Base-by-base conservation (phyloP, 2,888 invertebrate genomes). In the Xanthorhoe spadicearia region DNA sequence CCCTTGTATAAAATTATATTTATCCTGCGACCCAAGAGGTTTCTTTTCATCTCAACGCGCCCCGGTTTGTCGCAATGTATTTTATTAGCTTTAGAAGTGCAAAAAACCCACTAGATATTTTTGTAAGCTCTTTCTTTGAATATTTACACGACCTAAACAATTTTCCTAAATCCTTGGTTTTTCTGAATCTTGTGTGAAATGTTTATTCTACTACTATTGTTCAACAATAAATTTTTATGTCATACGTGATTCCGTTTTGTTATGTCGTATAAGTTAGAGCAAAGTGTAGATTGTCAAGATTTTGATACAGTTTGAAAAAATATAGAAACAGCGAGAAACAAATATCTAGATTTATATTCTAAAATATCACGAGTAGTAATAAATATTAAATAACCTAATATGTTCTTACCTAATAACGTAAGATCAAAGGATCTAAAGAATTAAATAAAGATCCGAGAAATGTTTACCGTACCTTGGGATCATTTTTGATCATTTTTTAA, bases 1-100 rank as follows among this genome's bases (percentile, higher is more conserved):
- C 53, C 60, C 58, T 64, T 69, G 66, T 68, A 68, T 69, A 64
- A 73, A 71, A 69, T 73, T 73, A 71, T 73, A 70, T 73, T 73
- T 71, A 70, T 61, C 50, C 52, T 15, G 46, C 28, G 23, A 65
- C 70, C 54, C 69, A 15, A 32, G 66, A 60, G 68, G 32, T 48
- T 66, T 64, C 66, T 61, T 69, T 69, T 69, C 63, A 64, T 68
- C 68, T 61, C 64, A 49, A 54, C 58, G 46, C 46, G 52, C 48
- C 15, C 4, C 18, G 8, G 28, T 28, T 46, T 59, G 48, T 46
- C 43, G 43, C 43, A 28, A 57, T 57, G 50, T 50, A 50, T 58
- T 49, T 58, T 58, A 50, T 50, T 38, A 58, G 35, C 58, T 58
- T 38, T 19, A 43, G 58, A 18, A 56, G 15, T 46, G 23, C 9